phyloP scores from a whole-genome alignment of 2,113 vertebrate species.

The Sorex araneus region DNA sequence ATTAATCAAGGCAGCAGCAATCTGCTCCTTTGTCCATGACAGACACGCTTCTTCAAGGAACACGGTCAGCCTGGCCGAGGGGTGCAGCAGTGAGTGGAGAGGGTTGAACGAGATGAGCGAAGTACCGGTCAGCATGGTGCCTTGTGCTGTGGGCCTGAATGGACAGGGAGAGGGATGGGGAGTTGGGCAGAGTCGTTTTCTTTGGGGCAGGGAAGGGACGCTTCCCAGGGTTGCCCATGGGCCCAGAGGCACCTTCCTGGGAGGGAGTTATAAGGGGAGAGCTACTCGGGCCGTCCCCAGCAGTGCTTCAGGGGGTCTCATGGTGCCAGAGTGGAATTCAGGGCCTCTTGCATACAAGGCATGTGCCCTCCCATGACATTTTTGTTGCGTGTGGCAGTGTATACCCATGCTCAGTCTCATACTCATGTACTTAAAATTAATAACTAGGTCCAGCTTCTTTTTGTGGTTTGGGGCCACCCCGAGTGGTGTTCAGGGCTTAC shows the following conservation, averaged over 20 bases:
- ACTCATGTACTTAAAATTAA: background rate
- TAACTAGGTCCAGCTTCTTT: background rate
- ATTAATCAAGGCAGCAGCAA: background rate
- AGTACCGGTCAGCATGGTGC: background rate
- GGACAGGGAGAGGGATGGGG: background rate
- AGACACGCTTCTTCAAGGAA: background rate
- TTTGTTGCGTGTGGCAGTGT: background rate
- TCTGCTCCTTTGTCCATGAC: background rate
- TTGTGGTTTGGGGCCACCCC: too few relatives aligned
- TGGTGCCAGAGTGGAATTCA: too few relatives aligned
- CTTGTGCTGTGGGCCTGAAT: background rate
- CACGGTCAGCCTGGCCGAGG: background rate
- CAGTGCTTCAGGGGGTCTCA: too few relatives aligned
- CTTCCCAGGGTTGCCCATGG: background rate
- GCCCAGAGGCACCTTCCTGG: too few relatives aligned
- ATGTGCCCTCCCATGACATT: background rate
- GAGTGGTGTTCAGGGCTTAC: too few relatives aligned
- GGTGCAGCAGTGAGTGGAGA: background rate
- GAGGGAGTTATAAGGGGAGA: too few relatives aligned
- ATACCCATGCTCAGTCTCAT: background rate
- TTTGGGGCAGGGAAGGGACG: background rate
- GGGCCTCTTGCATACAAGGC: too few relatives aligned
- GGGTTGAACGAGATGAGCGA: background rate
- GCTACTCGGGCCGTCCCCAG: too few relatives aligned
- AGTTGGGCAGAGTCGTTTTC: background rate